These are phyloP conservation scores for Cactoblastis cactorum DNA, from an alignment of 2,888 invertebrate genomes.

Conservation along the genomic window DNA sequence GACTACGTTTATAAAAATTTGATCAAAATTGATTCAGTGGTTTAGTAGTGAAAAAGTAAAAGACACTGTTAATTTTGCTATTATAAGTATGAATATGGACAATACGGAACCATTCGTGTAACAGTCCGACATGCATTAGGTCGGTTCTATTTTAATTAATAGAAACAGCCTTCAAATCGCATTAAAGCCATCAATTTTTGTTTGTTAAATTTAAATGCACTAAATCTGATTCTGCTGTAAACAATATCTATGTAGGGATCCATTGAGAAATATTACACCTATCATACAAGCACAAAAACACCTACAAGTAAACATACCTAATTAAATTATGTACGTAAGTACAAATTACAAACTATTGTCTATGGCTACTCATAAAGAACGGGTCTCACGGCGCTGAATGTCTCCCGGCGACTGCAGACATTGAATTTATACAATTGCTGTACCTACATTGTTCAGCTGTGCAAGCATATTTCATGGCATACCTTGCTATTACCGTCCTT, in stretches of 20 bases:
- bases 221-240: not conserved
- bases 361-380: slow-evolving; percentile 3
- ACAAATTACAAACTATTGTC: slow-evolving; percentile 6
- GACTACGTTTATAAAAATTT: no score
- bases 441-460: slow-evolving; percentile 8
- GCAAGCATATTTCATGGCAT: slow-evolving; percentile 1
- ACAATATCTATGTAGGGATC: not conserved
- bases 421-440: slow-evolving; percentile 6
- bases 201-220: no score
- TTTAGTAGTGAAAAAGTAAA: no score
- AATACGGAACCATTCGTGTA: no score
- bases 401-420: slow-evolving; percentile 1
- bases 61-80: no score
- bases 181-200: no score
- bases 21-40: no score
- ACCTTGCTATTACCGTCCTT: slow-evolving; percentile 1
- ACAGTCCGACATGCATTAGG: no score
- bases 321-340: not conserved
- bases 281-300: not conserved
- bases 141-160: no score
- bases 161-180: no score
- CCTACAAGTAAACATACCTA: not conserved
- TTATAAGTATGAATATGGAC: no score
- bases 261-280: not conserved
- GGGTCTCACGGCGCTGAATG: slow-evolving; percentile 2